Percentiles rank a stretch among this genome's conserved stretches.
Evolutionary conservation across 2,113 vertebrate genomes (phyloP).

Genomic region (Illadopsis cleaveri): DNA sequence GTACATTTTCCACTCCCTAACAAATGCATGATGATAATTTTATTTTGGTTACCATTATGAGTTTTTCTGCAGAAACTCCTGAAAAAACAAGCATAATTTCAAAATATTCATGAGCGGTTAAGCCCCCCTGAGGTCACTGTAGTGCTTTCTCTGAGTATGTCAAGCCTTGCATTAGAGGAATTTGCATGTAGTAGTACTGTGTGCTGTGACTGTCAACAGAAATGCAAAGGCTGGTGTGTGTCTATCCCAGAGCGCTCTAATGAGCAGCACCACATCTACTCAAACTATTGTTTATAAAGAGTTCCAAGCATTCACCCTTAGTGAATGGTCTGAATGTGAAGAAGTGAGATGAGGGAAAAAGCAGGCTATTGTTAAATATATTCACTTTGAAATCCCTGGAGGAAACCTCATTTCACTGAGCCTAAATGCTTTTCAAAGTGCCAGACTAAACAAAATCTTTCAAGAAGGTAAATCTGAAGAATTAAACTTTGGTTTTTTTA

Average conservation of each 20-base stretch:
- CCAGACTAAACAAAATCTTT: not conserved
- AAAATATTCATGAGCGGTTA: not conserved
- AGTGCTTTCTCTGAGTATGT: not conserved
- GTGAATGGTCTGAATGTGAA: slow-evolving; percentile 32
- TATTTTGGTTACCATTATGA: not conserved
- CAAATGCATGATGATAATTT: not conserved
- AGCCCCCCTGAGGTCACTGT: not conserved
- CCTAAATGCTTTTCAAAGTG: slow-evolving; percentile 29
- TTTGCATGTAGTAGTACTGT: slow-evolving; percentile 17
- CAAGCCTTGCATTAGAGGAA: slow-evolving; percentile 34
- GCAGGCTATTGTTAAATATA: not conserved
- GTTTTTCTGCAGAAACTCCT: not conserved
- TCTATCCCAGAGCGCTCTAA: not conserved
- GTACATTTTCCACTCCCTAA: not conserved
- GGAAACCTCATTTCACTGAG: not conserved
- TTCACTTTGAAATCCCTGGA: not conserved
- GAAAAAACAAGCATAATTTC: not conserved
- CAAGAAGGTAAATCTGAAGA: slow-evolving; percentile 25
- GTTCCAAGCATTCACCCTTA: not conserved
- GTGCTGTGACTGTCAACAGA: not conserved
- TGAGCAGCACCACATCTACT: not conserved
- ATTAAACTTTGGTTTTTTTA: slow-evolving; percentile 35
- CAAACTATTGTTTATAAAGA: not conserved
- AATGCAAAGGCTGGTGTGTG: not conserved
- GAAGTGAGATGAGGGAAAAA: not conserved